Evolutionary conservation across 2,888 invertebrate genomes (phyloP), one percentile per base, ranked within the genome.

Genomic region (Cabera pusaria): DNA sequence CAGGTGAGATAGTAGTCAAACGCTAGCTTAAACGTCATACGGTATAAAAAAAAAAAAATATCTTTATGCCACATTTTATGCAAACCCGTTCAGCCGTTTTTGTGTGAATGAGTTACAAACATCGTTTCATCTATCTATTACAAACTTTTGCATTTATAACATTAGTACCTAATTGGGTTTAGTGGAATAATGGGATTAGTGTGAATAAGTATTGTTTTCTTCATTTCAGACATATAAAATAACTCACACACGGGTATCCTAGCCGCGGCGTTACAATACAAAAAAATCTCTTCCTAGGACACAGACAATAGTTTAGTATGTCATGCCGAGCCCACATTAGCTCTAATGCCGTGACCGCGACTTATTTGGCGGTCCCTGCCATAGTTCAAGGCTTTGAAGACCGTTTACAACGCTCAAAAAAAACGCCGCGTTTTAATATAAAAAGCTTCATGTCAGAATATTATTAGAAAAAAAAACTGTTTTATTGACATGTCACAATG

Each of bases 321-420:
- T 65, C 70, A 75, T 62, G 72, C 59, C 66, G 64, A 61, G 60
- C 50, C 64, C 65, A 72, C 69, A 77, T 79, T 77, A 81, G 64
- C 48, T 46, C 36, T 67, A 65, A 70, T 75, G 51, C 65, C 74
- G 77, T 77, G 74, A 73, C 74, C 65, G 55, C 61, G 53, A 49
- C 66, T 58, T 69, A 74, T 79, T 81, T 72, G 69, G 68, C 62
- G 50, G 51, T 49, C 52, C 49, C 21, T 67, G 71, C 66, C 75
- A 82, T 70, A 84, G 82, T 80, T 84, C 85, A 84, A 79, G 82
- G 79, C 38, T 56, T 37, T 62, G 56, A 59, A 41, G 43, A 40
- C 35, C 55, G 42, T 55, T 38, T 51, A 69, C 66, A 73, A 53
- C 43, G 49, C 34, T 12, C 5, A 1, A 9, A 17, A n/a, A n/a